Base-by-base conservation (phyloP, 2,113 vertebrate genomes). In the Aptenodytes forsteri region DNA sequence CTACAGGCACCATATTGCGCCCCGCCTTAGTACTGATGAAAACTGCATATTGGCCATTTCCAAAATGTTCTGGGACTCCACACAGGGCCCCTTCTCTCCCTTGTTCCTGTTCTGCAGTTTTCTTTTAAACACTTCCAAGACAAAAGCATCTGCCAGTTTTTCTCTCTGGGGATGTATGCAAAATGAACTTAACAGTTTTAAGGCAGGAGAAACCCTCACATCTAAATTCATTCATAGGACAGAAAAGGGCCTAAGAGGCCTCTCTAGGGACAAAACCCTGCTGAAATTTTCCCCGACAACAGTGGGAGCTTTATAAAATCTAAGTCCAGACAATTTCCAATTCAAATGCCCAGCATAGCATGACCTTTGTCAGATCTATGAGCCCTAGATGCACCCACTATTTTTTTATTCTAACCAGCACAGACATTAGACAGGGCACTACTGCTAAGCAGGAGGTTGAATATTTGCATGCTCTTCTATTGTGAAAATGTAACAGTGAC, bases 321-420 rank as follows among this genome's bases (percentile, higher is more conserved):
- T 99, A 98, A 97, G 98, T 99, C 98, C 99, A 99, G 99, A 99
- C 99, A 99, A 99, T 99, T 99, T 99, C 99, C 99, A 99, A 99
- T 99, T 99, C 99, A 99, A 99, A 99, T 99, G 98, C 97, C 98
- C 98, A 98, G 91, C 98, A 98, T 98, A 97, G 98, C 99, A 99
- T 99, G 99, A 99, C 99, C 98, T 99, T 99, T 99, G 99, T 99
- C 99, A 99, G 98, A 98, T 98, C 98, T 98, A 98, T 83, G 98
- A 98, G 98, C 95, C 98, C 98, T 98, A 97, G 97, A 98, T 98
- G 98, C 97, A 98, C 95, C 98, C 98, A 98, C 97, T 98, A 98
- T 98, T 99, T 98, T 97, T 98, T 98, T 98, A 98, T 98, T 99
- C 98, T 98, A 98, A 98, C 98, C 97, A 98, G 98, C 98, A 98